Evolutionary conservation across 2,113 vertebrate genomes (phyloP).

Genomic region (Catharus fuscescens): DNA sequence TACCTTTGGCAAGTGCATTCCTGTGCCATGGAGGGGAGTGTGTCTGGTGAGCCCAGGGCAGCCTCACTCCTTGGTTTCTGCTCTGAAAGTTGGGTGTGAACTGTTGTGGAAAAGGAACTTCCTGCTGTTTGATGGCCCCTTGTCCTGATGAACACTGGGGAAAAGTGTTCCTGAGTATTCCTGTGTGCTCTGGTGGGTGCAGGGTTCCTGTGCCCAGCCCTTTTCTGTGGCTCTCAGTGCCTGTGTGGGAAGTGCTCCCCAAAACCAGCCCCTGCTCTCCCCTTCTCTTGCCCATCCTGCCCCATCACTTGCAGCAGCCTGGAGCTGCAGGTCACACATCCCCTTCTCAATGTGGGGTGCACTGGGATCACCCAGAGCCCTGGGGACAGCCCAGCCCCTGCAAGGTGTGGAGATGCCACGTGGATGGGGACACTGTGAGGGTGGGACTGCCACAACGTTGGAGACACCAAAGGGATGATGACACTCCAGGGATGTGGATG

Average conservation of each 20-base stretch:
- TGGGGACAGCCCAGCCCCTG: neutral
- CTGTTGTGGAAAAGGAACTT: neutral
- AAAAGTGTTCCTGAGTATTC: neutral
- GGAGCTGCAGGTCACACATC: neutral
- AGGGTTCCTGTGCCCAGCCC: neutral
- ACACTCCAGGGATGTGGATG: neutral
- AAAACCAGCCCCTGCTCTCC: neutral
- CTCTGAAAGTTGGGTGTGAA: neutral
- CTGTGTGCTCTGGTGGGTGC: neutral
- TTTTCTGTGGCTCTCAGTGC: neutral
- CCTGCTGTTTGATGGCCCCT: neutral
- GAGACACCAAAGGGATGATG: neutral
- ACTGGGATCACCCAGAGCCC: neutral
- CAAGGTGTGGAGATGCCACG: neutral
- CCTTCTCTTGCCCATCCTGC: neutral
- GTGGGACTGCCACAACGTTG: neutral
- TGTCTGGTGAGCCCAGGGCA: fast-evolving
- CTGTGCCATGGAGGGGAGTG: fast-evolving
- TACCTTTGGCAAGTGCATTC: neutral
- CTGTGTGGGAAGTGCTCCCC: neutral
- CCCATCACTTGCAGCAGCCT: neutral
- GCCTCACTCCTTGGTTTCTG: neutral
- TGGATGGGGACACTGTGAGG: neutral
- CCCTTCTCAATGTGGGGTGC: fast-evolving
- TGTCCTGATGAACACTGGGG: neutral